Evolutionary conservation across 2,797 vertebrate species (phyloP).

Genomic region (Myotis daubentonii): DNA sequence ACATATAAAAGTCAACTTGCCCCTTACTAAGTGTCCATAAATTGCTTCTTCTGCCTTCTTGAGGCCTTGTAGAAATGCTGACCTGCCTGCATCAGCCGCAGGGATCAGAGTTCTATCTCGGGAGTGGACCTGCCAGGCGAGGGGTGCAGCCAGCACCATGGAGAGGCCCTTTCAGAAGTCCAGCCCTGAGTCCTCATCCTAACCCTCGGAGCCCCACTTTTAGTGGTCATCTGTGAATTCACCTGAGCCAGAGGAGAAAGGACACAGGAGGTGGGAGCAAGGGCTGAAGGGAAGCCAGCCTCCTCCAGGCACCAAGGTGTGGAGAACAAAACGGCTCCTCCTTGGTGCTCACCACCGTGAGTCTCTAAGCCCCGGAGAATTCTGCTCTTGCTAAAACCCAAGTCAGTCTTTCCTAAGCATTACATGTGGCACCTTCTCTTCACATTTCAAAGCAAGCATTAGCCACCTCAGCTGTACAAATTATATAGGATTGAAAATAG

Average conservation of each 20-base stretch:
- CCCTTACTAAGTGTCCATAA: background rate
- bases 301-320: fast-evolving
- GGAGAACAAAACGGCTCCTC: background rate
- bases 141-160: fast-evolving
- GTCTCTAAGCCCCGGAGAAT: background rate
- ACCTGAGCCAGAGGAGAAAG: background rate
- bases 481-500: conserved; percentile 76
- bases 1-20: background rate
- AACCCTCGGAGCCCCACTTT: no score
- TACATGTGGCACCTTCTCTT: conserved; percentile 10
- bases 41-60: background rate
- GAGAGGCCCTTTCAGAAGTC: background rate
- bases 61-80: background rate
- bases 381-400: background rate
- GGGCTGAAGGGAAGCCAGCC: background rate
- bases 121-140: background rate
- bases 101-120: background rate
- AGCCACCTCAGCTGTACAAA: conserved; percentile 70
- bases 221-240: background rate
- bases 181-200: background rate
- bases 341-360: background rate
- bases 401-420: conserved; percentile 6
- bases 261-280: fast-evolving
- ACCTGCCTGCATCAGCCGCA: background rate
- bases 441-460: conserved; percentile 43